Percentiles rank a stretch among this genome's conserved stretches.
phyloP scores from a whole-genome alignment of 2,113 vertebrate species.

The Orthochromis malagaraziensis region DNA sequence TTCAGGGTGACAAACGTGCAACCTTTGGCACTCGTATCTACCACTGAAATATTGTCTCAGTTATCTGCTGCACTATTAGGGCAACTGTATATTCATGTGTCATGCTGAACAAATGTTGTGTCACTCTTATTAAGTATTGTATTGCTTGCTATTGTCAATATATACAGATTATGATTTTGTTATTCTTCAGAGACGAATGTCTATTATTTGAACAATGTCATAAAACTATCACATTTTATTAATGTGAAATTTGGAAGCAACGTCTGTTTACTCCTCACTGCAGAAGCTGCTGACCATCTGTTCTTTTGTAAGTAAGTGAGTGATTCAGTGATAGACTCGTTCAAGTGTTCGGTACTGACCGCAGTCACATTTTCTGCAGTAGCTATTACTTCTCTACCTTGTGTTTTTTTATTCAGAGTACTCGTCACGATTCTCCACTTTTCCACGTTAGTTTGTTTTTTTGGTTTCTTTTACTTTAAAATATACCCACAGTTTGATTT shows the following conservation, averaged over 20 bases:
- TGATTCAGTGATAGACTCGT: not conserved
- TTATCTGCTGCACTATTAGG: not conserved
- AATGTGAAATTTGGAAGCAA: not conserved
- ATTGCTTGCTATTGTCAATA: not conserved
- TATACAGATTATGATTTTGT: not conserved
- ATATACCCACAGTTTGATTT: not conserved
- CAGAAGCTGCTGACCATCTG: not conserved
- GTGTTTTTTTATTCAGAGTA: not conserved
- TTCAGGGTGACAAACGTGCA: not conserved
- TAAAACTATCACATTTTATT: not conserved
- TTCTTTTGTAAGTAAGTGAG: not conserved
- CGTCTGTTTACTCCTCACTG: not conserved
- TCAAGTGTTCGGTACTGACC: not conserved
- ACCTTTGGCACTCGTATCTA: not conserved
- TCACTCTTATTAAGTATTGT: not conserved
- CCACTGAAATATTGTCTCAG: not conserved
- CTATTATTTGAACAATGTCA: not conserved
- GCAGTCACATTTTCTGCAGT: not conserved
- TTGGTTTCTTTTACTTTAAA: not conserved
- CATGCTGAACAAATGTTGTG: not conserved
- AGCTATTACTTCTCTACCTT: not conserved
- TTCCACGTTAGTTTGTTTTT: fast-evolving
- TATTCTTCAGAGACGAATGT: not conserved
- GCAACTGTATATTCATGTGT: not conserved
- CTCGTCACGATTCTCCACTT: not conserved